Percentiles rank a stretch among this genome's conserved stretches.
Conservation (phyloP, 30 jellyfish, hydroid and myxozoan genomes). For the Cassiopea xamachana region DNA sequence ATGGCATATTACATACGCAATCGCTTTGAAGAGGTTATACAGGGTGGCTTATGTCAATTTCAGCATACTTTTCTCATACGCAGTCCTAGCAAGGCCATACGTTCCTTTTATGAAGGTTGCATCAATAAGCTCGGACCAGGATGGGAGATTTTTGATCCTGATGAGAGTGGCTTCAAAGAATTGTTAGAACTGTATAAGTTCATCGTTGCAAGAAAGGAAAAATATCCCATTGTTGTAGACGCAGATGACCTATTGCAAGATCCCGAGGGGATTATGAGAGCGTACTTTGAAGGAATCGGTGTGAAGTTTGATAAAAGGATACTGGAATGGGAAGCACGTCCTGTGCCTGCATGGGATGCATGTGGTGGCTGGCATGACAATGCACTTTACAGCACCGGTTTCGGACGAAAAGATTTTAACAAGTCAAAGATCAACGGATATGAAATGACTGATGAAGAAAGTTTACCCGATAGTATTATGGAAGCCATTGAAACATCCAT, state of each 20-base stretch:
- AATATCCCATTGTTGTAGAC: constrained; percentile 85
- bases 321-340: constrained; percentile 96
- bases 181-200: constrained; percentile 67
- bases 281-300: constrained; percentile 83
- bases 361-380: constrained; percentile 99
- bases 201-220: constrained; percentile 36
- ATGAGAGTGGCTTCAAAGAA: constrained; percentile 81
- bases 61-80: constrained; percentile 92
- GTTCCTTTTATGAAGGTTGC: constrained; percentile 85
- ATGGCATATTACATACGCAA: constrained; percentile 86
- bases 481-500: constrained; percentile 72
- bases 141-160: constrained; percentile 86
- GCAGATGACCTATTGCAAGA: constrained; percentile 90
- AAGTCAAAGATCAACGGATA: constrained; percentile 36
- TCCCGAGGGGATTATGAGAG: constrained; percentile 90
- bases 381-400: constrained; percentile 92
- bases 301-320: constrained; percentile 81
- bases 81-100: constrained; percentile 82
- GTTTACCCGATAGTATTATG: constrained; percentile 68
- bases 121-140: constrained; percentile 83
- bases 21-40: constrained; percentile 60
- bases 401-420: constrained; percentile 68
- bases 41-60: constrained; percentile 50
- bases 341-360: too few species aligned
- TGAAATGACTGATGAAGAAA: constrained; percentile 8